phyloP scores from a whole-genome alignment of 2,113 vertebrate species.

The Stomatorhinus ivindoensis region DNA sequence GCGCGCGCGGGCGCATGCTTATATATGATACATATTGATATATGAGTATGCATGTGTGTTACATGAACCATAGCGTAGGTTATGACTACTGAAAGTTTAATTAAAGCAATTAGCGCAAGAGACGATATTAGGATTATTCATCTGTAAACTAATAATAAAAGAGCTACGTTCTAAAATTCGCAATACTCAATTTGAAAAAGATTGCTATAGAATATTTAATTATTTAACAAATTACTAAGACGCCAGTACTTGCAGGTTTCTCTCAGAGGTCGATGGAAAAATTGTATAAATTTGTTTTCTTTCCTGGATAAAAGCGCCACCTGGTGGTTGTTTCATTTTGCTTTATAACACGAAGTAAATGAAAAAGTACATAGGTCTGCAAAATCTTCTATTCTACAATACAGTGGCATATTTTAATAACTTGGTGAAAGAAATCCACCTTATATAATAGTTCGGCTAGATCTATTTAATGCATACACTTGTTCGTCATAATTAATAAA shows the following conservation, averaged over 20 bases:
- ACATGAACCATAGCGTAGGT: background rate
- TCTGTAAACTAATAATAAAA: background rate
- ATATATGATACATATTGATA: background rate
- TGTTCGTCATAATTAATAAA: background rate
- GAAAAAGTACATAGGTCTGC: background rate
- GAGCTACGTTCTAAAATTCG: background rate
- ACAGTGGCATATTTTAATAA: background rate
- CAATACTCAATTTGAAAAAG: background rate
- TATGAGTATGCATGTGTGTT: background rate
- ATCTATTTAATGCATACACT: background rate
- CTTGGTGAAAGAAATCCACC: background rate
- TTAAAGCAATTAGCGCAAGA: background rate
- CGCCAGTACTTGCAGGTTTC: background rate
- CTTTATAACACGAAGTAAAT: background rate
- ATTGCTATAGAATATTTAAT: background rate
- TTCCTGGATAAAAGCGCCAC: constrained; percentile 22
- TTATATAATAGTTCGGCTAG: background rate
- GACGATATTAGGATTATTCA: background rate
- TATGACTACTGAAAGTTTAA: background rate
- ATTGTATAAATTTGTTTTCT: background rate
- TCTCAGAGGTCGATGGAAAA: background rate
- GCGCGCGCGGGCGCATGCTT: background rate
- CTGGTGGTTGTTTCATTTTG: constrained; percentile 18
- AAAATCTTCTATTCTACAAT: background rate
- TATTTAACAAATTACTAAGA: background rate